Conservation (phyloP, 2,888 invertebrate genomes). For the Drosophila flavopinicola region DNA sequence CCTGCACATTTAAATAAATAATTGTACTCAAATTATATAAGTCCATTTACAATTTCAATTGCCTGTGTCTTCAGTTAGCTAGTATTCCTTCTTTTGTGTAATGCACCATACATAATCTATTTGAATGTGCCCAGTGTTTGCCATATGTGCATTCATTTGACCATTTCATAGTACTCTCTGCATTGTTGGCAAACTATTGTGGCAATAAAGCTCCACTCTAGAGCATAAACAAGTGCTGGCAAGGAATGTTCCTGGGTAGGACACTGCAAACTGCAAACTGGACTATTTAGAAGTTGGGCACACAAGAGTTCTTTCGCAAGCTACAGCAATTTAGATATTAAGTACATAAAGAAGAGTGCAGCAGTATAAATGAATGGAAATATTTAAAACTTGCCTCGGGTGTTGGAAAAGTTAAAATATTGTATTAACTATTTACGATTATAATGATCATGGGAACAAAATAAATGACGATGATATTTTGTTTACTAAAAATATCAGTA, state of each 20-base stretch:
- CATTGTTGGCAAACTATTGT: constrained; percentile 39
- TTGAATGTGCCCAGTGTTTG: constrained; percentile 12
- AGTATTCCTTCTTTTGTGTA: background rate
- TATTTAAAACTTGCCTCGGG: background rate
- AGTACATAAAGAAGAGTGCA: background rate
- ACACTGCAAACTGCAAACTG: constrained; percentile 13
- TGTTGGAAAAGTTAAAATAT: background rate
- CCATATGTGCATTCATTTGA: constrained; percentile 19
- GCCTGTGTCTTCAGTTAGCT: constrained; percentile 40
- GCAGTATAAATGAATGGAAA: background rate
- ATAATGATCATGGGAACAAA: no score
- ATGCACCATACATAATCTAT: constrained; percentile 22
- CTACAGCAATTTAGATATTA: background rate
- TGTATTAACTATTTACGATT: no score
- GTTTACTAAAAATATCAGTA: no score
- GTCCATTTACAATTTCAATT: constrained; percentile 51
- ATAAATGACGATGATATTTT: no score
- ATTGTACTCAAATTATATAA: constrained; percentile 39
- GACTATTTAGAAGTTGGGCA: constrained; percentile 1
- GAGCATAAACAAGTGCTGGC: constrained; percentile 28
- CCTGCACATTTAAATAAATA: constrained; percentile 27
- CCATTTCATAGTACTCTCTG: constrained; percentile 12
- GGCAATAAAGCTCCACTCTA: constrained; percentile 37
- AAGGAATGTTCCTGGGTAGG: constrained; percentile 17
- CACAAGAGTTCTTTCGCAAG: constrained; percentile 6